These are phyloP conservation scores for Dyspetes luteomarginatus DNA, from an alignment of 2,888 invertebrate genomes.

Conservation along the genomic window DNA sequence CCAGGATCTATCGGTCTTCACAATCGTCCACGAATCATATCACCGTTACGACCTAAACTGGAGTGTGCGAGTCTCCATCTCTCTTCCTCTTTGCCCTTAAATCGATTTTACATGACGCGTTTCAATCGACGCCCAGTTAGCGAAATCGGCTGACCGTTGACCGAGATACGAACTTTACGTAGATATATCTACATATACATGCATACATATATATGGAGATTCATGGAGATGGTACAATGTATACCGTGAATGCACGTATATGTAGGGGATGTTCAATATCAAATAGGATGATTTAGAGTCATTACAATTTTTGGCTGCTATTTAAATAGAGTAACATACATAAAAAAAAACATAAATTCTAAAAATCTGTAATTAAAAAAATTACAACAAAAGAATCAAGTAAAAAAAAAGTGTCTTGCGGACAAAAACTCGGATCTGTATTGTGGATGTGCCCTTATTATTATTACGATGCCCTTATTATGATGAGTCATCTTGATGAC, in stretches of 20 bases:
- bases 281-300: not conserved
- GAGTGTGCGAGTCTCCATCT: not conserved
- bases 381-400: too few relatives aligned
- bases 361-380: too few relatives aligned
- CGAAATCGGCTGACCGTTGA: conserved; percentile 48
- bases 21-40: conserved; percentile 41
- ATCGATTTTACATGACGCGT: conserved; percentile 54
- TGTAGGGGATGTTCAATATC: not conserved
- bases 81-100: conserved; percentile 1
- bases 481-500: too few relatives aligned
- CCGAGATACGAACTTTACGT: conserved; percentile 48
- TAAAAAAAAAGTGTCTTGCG: too few relatives aligned
- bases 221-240: conserved; percentile 8
- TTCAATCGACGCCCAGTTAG: conserved; percentile 59
- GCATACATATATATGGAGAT: conserved; percentile 25
- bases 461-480: too few relatives aligned
- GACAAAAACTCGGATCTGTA: too few relatives aligned
- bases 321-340: too few relatives aligned
- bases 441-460: too few relatives aligned
- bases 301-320: not conserved
- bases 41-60: conserved; percentile 40
- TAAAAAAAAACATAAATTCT: too few relatives aligned
- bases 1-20: conserved; percentile 16
- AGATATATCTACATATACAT: conserved; percentile 3
- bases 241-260: conserved; percentile 15